These are phyloP conservation scores for Netelia melanura DNA, from an alignment of 2,888 invertebrate genomes.

Conservation along the genomic window DNA sequence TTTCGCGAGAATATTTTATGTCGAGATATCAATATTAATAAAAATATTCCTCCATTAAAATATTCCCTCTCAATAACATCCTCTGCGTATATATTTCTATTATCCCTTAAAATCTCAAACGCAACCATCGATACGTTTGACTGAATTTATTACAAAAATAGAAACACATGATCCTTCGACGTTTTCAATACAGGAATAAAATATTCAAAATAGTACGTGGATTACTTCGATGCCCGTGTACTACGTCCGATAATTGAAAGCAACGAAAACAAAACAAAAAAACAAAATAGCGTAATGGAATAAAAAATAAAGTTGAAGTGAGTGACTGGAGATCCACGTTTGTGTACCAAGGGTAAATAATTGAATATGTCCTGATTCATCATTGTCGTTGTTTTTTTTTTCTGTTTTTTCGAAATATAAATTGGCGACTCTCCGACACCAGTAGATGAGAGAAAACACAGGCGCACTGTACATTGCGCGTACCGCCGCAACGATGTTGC, in stretches of 20 bases:
- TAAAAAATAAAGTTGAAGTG: slow-evolving; percentile 2
- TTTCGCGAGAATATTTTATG: too few relatives aligned
- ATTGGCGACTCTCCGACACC: slow-evolving; percentile 43
- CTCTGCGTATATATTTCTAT: too few relatives aligned
- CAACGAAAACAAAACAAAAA: background rate
- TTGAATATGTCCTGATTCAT: slow-evolving; percentile 49
- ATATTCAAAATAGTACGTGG: too few relatives aligned
- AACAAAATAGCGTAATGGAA: slow-evolving; percentile 15
- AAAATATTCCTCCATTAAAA: too few relatives aligned
- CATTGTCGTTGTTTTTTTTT: slow-evolving; percentile 18
- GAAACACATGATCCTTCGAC: too few relatives aligned
- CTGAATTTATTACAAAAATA: too few relatives aligned
- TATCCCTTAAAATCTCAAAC: too few relatives aligned
- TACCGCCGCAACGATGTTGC: slow-evolving; percentile 36
- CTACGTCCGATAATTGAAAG: background rate
- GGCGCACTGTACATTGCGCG: slow-evolving; percentile 5
- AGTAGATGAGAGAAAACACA: background rate
- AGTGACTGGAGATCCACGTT: background rate
- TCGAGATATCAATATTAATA: too few relatives aligned
- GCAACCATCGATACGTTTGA: too few relatives aligned
- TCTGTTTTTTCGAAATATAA: slow-evolving; percentile 43
- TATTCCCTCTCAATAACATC: too few relatives aligned
- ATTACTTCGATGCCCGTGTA: too few relatives aligned
- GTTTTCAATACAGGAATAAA: too few relatives aligned
- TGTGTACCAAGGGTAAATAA: slow-evolving; percentile 23